Evolutionary conservation across 2,888 invertebrate species (phyloP).

Genomic region (Muschampia plurimacula): DNA sequence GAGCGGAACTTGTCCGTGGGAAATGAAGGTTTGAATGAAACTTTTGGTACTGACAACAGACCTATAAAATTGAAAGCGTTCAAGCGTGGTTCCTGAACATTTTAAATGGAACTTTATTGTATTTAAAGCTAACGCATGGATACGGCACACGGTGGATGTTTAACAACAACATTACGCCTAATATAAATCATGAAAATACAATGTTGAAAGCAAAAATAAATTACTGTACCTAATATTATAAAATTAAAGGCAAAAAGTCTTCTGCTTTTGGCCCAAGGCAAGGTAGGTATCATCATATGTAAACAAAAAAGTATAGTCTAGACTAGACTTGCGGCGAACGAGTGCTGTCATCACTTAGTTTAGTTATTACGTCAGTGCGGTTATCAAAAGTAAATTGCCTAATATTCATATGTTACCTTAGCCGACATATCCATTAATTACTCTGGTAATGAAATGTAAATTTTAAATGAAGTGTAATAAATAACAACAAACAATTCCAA

Average conservation of each 20-base stretch:
- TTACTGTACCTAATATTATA: neutral
- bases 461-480: no score
- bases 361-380: conserved; percentile 22
- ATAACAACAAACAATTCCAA: no score
- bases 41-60: conserved; percentile 29
- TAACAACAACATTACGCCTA: neutral
- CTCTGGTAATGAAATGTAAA: neutral
- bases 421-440: neutral
- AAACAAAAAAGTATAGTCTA: conserved; percentile 48
- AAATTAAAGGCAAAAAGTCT: neutral
- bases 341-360: conserved; percentile 59
- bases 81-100: conserved; percentile 14
- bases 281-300: conserved; percentile 14
- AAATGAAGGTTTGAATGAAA: conserved; percentile 39
- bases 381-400: conserved; percentile 10
- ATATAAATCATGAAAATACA: neutral
- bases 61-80: conserved; percentile 27
- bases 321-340: conserved; percentile 41
- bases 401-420: neutral
- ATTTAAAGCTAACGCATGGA: neutral
- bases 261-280: conserved; percentile 34
- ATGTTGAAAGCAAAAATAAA: neutral
- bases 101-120: neutral
- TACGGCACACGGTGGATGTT: neutral
- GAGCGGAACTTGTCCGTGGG: conserved; percentile 53